Base-by-base conservation (phyloP, 2,113 vertebrate species). In the Eurypyga helias region DNA sequence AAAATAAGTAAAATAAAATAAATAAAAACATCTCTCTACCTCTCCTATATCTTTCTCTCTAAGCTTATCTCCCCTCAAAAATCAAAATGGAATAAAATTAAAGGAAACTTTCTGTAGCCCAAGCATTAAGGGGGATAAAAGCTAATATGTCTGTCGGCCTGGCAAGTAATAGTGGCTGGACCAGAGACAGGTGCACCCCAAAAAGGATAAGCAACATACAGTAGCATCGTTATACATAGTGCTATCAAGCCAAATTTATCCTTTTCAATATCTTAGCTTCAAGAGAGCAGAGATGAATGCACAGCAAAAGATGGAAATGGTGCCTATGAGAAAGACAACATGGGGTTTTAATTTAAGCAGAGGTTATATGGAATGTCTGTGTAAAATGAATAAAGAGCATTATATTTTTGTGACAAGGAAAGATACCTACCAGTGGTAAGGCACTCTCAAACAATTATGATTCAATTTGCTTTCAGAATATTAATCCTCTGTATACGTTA, bases 161-260 rank as follows among this genome's bases (percentile, higher is more conserved):
- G 81, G 82, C 72, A 73, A 87, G 78, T 76, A 91, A 94, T 89
- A 91, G 75, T 66, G 13, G 86, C 62, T 87, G 66, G 83, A 79
- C 66, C 75, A 69, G 77, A 97, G 48, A 90, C 62, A 93, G 96
- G 81, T 97, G 95, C 93, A 82, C 83, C 92, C 87, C 93, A 96
- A 97, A 96, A 43, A 86, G 97, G 97, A 95, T 97, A 96, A 97
- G 97, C 95, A 97, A 97, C 96, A 73, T 38, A 76, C 45, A 86
- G 78, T 52, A 87, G 85, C 73, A 94, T 91, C 86, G 1, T 95
- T 94, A 94, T 65, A 97, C 73, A 78, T 70, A 92, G 62, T 91
- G 67, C 64, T 97, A 97, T 95, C 84, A 96, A 97, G 90, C 81
- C 91, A 95, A 96, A 96, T 96, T 95, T 94, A 97, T 95, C 80